Base-by-base conservation (phyloP, 2,888 invertebrate species). In the Hylaea fasciaria region DNA sequence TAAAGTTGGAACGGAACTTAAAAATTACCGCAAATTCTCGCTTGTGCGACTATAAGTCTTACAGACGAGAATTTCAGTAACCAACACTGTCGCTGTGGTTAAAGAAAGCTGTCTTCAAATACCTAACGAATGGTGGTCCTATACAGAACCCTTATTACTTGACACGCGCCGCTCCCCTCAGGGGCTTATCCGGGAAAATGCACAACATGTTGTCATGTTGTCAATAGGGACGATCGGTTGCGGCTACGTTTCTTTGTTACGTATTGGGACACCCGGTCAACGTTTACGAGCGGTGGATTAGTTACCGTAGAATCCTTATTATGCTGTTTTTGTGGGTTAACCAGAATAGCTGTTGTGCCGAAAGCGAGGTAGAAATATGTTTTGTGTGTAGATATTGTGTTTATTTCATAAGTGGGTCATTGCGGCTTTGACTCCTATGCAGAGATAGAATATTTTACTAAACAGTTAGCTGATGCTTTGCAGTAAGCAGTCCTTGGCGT, bases 171-270 rank as follows among this genome's bases (percentile, higher is more conserved):
- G 76, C 78, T 80, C 85, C 85, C 83, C 82, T 82, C 83, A 83
- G 78, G 83, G 90, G 90, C 87, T 91, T 85, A 90, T 87, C 86
- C 86, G 78, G 78, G 78, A 83, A 87, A 88, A 81, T 87, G 89
- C 83, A 86, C 90, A 89, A 86, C 85, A 86, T 89, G 85, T 83
- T 86, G 87, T 87, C 86, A 86, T 59, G 40, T 82, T 83, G 78
- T 71, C 57, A 56, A 65, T 65, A 59, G 64, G 46, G 44, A 47
- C 76, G 68, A 78, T 80, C 75, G 77, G 73, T 72, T 78, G 80
- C 64, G 76, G 74, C 72, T 65, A 59, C 62, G 71, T 65, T 66
- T 65, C 60, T 72, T 67, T 61, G 70, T 51, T 49, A 40, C 17
- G 56, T 60, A 57, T 41, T 47, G 61, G 52, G 47, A 54, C 54